phyloP scores from a whole-genome alignment of 1,140 invertebrate genomes.

The Bombus superbus region DNA sequence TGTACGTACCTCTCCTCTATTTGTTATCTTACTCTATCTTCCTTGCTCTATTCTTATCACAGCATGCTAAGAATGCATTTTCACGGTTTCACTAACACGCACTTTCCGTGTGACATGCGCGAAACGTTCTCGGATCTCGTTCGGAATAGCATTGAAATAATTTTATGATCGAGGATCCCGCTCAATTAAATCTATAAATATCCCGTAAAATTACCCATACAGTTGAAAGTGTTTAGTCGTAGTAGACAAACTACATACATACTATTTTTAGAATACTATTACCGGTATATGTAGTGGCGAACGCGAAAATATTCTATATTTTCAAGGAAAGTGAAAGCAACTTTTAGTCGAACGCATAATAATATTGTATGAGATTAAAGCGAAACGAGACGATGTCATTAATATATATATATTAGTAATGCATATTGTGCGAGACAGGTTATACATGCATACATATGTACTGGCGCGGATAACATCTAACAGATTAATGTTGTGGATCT shows the following conservation, averaged over 20 bases:
- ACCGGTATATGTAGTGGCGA: too few relatives aligned
- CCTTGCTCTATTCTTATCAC: slow-evolving; percentile 66
- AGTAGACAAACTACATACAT: background rate
- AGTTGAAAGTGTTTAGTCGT: background rate
- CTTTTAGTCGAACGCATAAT: background rate
- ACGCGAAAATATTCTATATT: background rate
- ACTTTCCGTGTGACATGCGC: slow-evolving; percentile 34
- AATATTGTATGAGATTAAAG: background rate
- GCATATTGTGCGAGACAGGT: background rate
- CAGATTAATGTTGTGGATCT: background rate
- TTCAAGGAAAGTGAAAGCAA: slow-evolving; percentile 16
- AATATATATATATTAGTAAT: background rate
- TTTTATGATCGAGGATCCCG: background rate
- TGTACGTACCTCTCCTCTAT: slow-evolving; percentile 46
- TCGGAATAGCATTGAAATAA: background rate
- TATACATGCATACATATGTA: background rate
- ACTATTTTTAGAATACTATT: background rate
- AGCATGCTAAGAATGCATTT: slow-evolving; percentile 64
- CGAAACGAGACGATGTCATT: background rate
- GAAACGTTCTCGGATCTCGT: background rate
- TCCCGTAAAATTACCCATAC: background rate
- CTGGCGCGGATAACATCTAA: too few relatives aligned
- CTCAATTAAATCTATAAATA: slow-evolving; percentile 1
- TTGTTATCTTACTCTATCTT: slow-evolving; percentile 63
- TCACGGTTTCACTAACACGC: slow-evolving; percentile 54